Percentiles rank a stretch among this genome's conserved stretches.
Evolutionary conservation across 2,113 vertebrate species (phyloP).

Genomic region (Antigone vipio): DNA sequence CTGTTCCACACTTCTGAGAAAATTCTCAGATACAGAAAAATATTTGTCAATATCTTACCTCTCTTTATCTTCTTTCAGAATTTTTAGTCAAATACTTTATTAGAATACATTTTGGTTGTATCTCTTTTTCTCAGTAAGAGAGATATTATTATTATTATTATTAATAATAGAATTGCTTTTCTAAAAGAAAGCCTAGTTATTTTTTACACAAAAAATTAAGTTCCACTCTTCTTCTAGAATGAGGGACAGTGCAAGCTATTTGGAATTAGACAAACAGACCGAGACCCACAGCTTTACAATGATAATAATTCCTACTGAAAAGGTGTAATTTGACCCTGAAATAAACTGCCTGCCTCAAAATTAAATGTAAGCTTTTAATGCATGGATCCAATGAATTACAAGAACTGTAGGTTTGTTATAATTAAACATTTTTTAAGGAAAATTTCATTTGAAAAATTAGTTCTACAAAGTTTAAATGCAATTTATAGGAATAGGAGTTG

Average conservation of each 20-base stretch:
- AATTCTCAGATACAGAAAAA: background rate
- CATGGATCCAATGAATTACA: background rate
- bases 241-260: background rate
- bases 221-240: background rate
- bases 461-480: background rate
- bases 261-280: background rate
- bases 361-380: background rate
- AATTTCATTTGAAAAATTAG: background rate
- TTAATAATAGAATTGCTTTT: background rate
- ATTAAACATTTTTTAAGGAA: background rate
- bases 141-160: no score
- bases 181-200: background rate
- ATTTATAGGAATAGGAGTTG: background rate
- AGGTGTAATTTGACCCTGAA: background rate
- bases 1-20: background rate
- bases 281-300: background rate
- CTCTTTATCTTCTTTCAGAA: background rate
- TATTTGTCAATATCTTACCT: background rate
- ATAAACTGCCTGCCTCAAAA: background rate
- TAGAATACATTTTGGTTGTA: background rate
- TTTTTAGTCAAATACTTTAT: background rate
- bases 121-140: background rate
- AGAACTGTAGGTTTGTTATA: background rate
- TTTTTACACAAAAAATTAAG: background rate
- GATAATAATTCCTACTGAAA: background rate